Percentiles rank a stretch among this genome's conserved stretches.
Evolutionary conservation across 1,140 invertebrate species (phyloP).

Genomic region (Pseudomyrmex dendroicus): DNA sequence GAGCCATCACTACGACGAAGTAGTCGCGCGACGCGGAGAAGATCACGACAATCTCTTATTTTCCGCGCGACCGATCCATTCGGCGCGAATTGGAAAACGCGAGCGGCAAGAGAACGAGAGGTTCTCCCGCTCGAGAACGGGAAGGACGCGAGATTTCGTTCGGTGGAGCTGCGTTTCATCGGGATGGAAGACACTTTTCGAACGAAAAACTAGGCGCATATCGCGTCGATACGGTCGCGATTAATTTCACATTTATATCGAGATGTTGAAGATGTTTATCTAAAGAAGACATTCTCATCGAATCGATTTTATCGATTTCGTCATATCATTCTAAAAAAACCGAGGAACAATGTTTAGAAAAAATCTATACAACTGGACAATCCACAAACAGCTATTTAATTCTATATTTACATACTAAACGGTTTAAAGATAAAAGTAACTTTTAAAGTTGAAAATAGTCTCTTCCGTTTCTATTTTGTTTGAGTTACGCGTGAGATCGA

Average conservation of each 20-base stretch:
- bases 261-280: background rate
- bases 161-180: constrained; percentile 37
- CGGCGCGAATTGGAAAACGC: constrained; percentile 75
- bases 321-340: too few relatives aligned
- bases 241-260: background rate
- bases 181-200: constrained; percentile 28
- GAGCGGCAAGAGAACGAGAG: constrained; percentile 73
- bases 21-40: constrained; percentile 52
- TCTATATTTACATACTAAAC: too few relatives aligned
- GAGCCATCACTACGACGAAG: constrained; percentile 35
- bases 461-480: background rate
- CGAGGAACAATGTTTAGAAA: too few relatives aligned
- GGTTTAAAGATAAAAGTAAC: background rate
- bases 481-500: constrained; percentile 20
- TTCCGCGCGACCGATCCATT: constrained; percentile 74
- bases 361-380: too few relatives aligned
- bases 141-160: constrained; percentile 58
- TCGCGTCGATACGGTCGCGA: background rate
- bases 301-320: too few relatives aligned
- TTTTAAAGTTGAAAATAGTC: constrained; percentile 6
- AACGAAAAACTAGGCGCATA: background rate
- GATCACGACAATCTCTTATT: constrained; percentile 76
- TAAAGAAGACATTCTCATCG: too few relatives aligned
- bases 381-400: too few relatives aligned
- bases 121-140: constrained; percentile 30